A percentile compares a stretch with the other conserved stretches of the same genome.
phyloP scores from a whole-genome alignment of 2,113 vertebrate genomes.

The Crotalus tigris region DNA sequence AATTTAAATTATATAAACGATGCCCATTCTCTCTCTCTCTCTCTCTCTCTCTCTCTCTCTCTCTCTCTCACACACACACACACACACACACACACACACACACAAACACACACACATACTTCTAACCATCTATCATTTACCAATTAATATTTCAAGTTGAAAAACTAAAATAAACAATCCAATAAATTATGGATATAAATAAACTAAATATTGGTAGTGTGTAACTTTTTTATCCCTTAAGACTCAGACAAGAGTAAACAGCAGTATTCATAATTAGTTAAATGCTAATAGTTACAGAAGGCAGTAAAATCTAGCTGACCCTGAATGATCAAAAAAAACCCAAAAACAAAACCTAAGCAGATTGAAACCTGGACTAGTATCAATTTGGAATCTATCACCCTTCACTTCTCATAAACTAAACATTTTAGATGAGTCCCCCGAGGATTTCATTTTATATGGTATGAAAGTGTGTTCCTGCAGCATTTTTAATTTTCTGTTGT shows the following conservation, averaged over 20 bases:
- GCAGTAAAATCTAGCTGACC: background rate
- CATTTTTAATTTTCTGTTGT: constrained; percentile 13
- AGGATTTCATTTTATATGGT: background rate
- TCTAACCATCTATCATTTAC: background rate
- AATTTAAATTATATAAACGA: constrained; percentile 51
- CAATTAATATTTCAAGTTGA: constrained; percentile 14
- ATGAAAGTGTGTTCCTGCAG: background rate
- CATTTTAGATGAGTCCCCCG: background rate
- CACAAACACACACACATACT: background rate
- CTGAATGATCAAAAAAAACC: background rate
- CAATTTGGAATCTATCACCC: background rate
- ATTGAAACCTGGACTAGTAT: background rate
- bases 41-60: too few species aligned
- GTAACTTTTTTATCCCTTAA: background rate
- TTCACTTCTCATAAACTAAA: background rate
- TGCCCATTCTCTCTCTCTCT: background rate
- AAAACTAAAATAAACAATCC: background rate
- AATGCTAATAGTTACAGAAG: background rate
- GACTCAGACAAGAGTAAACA: background rate
- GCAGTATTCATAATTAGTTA: background rate
- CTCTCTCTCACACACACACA: too few species aligned
- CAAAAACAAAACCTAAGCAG: background rate
- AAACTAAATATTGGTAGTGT: background rate
- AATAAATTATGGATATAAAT: background rate
- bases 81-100: background rate